Evolutionary conservation across 92 coral and sea anemone genomes (phyloP), one percentile per base, ranked within the genome.

Genomic region (Diadumene lineata): DNA sequence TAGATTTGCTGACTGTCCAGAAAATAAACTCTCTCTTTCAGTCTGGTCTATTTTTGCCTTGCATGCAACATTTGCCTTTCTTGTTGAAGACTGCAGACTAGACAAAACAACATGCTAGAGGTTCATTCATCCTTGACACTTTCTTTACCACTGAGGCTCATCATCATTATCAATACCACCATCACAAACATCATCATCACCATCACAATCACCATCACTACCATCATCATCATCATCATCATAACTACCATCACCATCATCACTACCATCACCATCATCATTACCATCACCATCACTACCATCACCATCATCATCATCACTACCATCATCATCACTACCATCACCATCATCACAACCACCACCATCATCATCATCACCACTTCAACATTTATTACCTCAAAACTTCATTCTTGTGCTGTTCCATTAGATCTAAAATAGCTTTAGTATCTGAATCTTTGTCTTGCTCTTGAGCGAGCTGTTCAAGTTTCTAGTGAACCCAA

Each of bases 381-480:
- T 38, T 23, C 24, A 53, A 3, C 58, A 53, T 53, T 23, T 2
- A 22, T 30, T 81, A 91, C 97, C 92, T 91, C 46, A 70, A 30
- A 13, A 91, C 19, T 69, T 91, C 97, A 58, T 78, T 88, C 43
- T 73, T 81, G 61, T 91, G 97, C 62, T 87, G 80, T n/a, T 84
- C 85, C 90, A 73, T 91, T 18, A 80, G 68, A 56, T 81, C 60
- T 33, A 77, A 64, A 22, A 91, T 81, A 11, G 90, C 81, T 30
- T 68, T 23, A 19, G 81, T 61, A 73, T 91, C 97, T 13, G 89
- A 77, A 68, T 94, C 93, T 67, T 86, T 94, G 83, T 94, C 98
- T 76, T 94, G 98, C 50, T 94, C 98, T 70, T 88, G 84, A 1
- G 94, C 98, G 66, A 86, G 82, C 83, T 88, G 97, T 67, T 94